Conservation (phyloP, 2,888 invertebrate species). For the Leptinotarsa rubiginosa region DNA sequence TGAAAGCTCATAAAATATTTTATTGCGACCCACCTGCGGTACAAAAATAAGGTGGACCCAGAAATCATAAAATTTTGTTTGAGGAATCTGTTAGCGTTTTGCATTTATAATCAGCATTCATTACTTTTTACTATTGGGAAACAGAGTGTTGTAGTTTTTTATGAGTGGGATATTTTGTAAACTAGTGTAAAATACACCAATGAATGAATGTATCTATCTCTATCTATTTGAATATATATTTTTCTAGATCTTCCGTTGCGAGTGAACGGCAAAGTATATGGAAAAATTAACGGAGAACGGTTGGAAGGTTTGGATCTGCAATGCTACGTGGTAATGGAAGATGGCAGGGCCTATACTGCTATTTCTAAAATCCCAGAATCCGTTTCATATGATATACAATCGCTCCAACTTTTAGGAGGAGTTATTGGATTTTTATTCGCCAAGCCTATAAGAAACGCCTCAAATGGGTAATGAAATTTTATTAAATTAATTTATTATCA, state of each 20-base stretch:
- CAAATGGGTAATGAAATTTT: slow-evolving; percentile 75
- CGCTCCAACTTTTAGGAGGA: slow-evolving; percentile 85
- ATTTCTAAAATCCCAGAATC: slow-evolving; percentile 82
- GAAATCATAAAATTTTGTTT: too few relatives aligned
- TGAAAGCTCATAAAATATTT: too few relatives aligned
- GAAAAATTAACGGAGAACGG: slow-evolving; percentile 81
- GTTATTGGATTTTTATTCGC: slow-evolving; percentile 96
- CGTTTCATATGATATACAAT: slow-evolving; percentile 84
- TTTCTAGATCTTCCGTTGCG: slow-evolving; percentile 82
- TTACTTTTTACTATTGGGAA: too few relatives aligned
- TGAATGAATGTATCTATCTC: not conserved
- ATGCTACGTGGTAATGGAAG: slow-evolving; percentile 89
- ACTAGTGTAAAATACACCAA: too few relatives aligned
- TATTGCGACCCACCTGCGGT: too few relatives aligned
- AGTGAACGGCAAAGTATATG: slow-evolving; percentile 89
- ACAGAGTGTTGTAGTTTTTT: too few relatives aligned
- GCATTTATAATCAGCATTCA: too few relatives aligned
- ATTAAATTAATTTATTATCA: not conserved
- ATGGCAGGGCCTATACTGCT: slow-evolving; percentile 91
- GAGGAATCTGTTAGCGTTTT: too few relatives aligned
- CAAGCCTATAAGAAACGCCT: slow-evolving; percentile 77
- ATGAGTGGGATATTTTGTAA: too few relatives aligned
- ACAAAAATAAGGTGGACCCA: too few relatives aligned
- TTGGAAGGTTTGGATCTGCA: slow-evolving; percentile 86
- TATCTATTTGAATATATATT: not conserved